phyloP scores from a whole-genome alignment of 2,113 vertebrate genomes.

The Leuciscus idus region DNA sequence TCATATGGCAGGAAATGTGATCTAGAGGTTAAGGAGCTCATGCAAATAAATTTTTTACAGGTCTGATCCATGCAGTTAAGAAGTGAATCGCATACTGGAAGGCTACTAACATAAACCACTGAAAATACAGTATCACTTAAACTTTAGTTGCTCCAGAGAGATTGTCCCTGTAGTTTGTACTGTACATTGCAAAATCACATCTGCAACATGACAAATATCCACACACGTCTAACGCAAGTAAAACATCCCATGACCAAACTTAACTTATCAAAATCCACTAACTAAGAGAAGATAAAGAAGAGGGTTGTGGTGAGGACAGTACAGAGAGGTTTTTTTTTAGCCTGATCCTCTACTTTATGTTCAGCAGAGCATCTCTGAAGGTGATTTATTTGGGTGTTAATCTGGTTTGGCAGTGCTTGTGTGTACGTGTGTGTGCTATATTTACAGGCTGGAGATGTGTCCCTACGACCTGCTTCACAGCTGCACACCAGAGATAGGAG shows the following conservation, averaged over 20 bases:
- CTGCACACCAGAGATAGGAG: conserved; percentile 60
- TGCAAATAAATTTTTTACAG: neutral
- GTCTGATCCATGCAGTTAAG: neutral
- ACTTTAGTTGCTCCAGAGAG: neutral
- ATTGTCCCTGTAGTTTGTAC: neutral
- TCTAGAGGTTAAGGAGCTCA: too few relatives aligned
- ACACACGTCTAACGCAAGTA: neutral
- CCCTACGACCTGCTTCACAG: conserved; percentile 54
- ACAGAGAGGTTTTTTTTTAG: neutral
- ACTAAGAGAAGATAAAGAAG: neutral
- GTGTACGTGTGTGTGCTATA: conserved; percentile 42
- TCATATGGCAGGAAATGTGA: too few relatives aligned
- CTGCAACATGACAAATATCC: neutral
- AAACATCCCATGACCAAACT: neutral
- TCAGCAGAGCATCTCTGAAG: conserved; percentile 44
- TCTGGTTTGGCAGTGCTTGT: conserved; percentile 54
- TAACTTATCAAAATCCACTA: conserved; percentile 4
- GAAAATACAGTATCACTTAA: neutral
- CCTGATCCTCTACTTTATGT: conserved; percentile 43
- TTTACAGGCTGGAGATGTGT: conserved; percentile 52
- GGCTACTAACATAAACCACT: neutral
- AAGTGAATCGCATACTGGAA: neutral
- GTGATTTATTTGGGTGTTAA: conserved; percentile 62
- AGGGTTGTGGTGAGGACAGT: neutral
- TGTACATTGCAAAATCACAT: too few relatives aligned